Evolutionary conservation across 2,888 invertebrate species (phyloP), one percentile per base, ranked within the genome.

Genomic region (Leptothorax acervorum): DNA sequence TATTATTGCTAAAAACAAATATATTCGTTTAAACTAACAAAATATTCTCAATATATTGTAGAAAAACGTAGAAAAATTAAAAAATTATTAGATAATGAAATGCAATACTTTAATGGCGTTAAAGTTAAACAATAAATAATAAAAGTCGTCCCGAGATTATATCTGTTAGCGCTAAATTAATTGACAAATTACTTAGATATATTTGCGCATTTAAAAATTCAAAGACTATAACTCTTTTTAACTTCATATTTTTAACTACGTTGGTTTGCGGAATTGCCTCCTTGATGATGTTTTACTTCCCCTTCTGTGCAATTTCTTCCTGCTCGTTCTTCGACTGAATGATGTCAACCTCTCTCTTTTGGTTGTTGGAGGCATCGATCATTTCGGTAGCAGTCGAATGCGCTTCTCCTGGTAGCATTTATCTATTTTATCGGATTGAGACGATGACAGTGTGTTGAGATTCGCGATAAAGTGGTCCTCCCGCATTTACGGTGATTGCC

Each of bases 41-140:
- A 66, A 66, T 55, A 68, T 57, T 42, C 6, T 28, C 0, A 39
- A 57, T 42, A 53, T 57, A 28, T 42, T 45, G 9, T 45, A 70
- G n/a, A 74, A 45, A 48, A 68, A 62, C 5, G 57, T 78, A 70
- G 11, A 78, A 76, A 70, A 78, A 78, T 18, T 70, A 45, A 60
- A 51, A 79, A 60, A 68, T 35, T 12, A 65, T 45, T 78, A 60
- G 15, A 39, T 23, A 73, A 23, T 23, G 23, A 23, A 57, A 48
- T 18, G 15, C 2, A 45, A 48, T 45, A 63, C 35, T 62, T 65
- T 45, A 70, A 12, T 9, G 15, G 18, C 18, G 9, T 53, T 42
- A n/a, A 60, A 4, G 23, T 60, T 42, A 42, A 55, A 66, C 45
- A 78, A 78, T 55, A 78, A 78, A 78, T 78, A 76, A 75, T 48